A percentile compares a stretch with the other conserved stretches of the same genome.
Evolutionary conservation across 2,797 vertebrate genomes (phyloP).

Genomic region (Mus caroli): DNA sequence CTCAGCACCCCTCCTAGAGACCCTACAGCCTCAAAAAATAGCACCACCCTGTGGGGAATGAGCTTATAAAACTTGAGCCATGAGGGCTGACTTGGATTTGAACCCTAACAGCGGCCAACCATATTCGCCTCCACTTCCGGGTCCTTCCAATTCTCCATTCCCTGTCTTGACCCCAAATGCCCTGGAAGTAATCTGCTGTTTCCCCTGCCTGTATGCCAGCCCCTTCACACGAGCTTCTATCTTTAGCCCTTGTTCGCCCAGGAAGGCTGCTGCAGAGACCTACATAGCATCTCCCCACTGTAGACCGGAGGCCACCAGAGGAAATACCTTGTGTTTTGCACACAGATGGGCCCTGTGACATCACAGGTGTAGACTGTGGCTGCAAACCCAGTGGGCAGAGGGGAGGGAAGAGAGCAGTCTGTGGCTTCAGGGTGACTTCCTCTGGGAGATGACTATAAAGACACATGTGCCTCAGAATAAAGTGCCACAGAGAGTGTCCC

Average conservation of each 20-base stretch:
- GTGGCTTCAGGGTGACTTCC: not conserved
- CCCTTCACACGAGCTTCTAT: not conserved
- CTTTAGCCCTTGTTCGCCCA: too few relatives aligned
- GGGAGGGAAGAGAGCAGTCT: not conserved
- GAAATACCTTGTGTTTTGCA: fast-evolving
- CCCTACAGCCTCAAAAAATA: not conserved
- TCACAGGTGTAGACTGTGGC: not conserved
- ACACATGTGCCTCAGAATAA: not conserved
- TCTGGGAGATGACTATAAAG: not conserved
- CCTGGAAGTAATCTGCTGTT: not conserved
- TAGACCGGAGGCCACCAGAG: not conserved
- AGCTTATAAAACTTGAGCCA: not conserved
- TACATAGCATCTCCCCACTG: not conserved
- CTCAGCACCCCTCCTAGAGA: not conserved
- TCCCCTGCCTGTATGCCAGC: too few relatives aligned
- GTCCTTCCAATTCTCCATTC: not conserved
- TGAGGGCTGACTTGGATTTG: too few relatives aligned
- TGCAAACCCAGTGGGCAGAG: not conserved
- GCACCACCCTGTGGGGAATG: not conserved
- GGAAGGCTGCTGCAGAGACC: not conserved
- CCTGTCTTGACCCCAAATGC: not conserved
- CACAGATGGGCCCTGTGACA: not conserved
- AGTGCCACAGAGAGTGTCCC: not conserved
- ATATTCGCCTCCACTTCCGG: too few relatives aligned
- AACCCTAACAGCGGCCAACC: not conserved